These are phyloP conservation scores for Phyllopteryx taeniolatus DNA, from an alignment of 2,113 vertebrate species.

Conservation along the genomic window DNA sequence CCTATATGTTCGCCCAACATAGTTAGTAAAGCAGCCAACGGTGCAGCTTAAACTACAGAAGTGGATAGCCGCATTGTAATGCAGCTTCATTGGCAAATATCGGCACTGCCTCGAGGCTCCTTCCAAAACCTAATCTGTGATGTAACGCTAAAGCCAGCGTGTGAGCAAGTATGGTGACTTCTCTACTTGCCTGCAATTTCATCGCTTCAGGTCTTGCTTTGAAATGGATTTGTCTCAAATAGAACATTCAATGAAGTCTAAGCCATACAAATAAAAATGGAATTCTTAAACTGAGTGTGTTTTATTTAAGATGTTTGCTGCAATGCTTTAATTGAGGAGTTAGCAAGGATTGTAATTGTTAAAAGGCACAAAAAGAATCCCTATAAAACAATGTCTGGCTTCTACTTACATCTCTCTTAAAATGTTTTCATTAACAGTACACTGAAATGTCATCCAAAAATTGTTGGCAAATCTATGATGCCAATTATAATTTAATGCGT, in stretches of 20 bases:
- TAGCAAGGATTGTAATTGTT: no score
- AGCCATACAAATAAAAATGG: conserved; percentile 56
- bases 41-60: background rate
- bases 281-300: conserved; percentile 21
- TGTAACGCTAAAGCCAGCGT: conserved; percentile 26
- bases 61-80: conserved; percentile 30
- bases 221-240: conserved; percentile 24
- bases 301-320: conserved; percentile 6
- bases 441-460: no score
- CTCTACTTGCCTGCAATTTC: background rate
- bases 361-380: no score
- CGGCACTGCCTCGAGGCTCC: conserved; percentile 19
- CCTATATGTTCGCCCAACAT: background rate
- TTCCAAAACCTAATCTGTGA: conserved; percentile 10
- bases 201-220: conserved; percentile 16
- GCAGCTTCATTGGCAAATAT: conserved; percentile 16
- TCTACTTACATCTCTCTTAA: no score
- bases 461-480: no score
- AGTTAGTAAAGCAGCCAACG: background rate
- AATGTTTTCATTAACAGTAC: no score
- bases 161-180: conserved; percentile 4
- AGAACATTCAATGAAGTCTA: conserved; percentile 18
- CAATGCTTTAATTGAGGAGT: background rate
- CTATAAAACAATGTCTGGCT: no score
- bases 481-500: no score